These are phyloP conservation scores for Barypeithes pellucidus DNA, from an alignment of 2,888 invertebrate genomes.

Conservation along the genomic window DNA sequence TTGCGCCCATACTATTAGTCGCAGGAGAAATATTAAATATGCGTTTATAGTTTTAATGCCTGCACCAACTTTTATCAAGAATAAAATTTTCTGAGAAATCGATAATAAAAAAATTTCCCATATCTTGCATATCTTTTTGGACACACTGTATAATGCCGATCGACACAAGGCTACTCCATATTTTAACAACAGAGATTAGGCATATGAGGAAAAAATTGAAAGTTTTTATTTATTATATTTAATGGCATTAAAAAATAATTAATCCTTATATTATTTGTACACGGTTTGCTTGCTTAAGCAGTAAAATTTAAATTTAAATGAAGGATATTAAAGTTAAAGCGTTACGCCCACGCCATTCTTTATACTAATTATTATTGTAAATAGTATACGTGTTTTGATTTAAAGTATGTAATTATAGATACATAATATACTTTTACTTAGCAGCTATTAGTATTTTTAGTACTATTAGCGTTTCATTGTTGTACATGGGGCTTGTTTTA, in stretches of 20 bases:
- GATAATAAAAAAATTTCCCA: too few species aligned
- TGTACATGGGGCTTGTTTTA: background rate
- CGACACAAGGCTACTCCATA: background rate
- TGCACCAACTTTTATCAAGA: too few species aligned
- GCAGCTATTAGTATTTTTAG: background rate
- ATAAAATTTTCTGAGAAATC: too few species aligned
- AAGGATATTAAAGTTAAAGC: constrained; percentile 9
- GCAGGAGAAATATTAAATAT: too few species aligned
- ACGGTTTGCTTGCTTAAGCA: constrained; percentile 8
- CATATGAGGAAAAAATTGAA: constrained; percentile 27
- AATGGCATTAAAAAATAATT: constrained; percentile 2
- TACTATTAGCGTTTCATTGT: background rate
- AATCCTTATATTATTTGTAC: constrained; percentile 10
- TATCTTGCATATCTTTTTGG: too few species aligned
- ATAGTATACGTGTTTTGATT: constrained; percentile 12
- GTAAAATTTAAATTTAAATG: constrained; percentile 16
- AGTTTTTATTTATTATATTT: constrained; percentile 17
- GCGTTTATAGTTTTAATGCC: too few species aligned
- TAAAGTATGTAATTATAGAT: constrained; percentile 15
- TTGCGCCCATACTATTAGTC: too few species aligned
- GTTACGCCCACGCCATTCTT: constrained; percentile 12
- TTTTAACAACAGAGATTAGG: constrained; percentile 25
- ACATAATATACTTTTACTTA: constrained; percentile 10
- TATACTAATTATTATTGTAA: constrained; percentile 11
- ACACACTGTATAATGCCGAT: too few species aligned